Base-by-base conservation (phyloP, 1,140 invertebrate genomes). In the Heliconius hermathena region DNA sequence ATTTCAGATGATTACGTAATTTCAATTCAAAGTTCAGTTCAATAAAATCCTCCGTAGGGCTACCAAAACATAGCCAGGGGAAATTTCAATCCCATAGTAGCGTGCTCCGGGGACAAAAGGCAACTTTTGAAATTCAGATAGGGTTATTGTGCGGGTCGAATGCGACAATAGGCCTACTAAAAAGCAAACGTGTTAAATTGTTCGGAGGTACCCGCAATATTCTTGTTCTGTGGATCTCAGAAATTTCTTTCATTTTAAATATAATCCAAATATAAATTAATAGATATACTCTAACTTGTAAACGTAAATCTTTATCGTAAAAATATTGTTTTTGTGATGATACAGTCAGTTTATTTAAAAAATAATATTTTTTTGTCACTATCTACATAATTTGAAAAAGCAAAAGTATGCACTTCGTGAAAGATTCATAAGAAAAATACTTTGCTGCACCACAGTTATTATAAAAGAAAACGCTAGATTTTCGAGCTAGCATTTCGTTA, bases 11-110 rank as follows among this genome's bases (percentile, higher is more conserved):
- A 89, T 90, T 86, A 79, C 85, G 86, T 88, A 84, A 90, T 90
- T 90, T 88, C 85, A 85, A 90, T 91, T 90, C 87, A 90, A 90
- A 91, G 85, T 86, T 87, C 80, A 87, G 81, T 83, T 85, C 79
- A 76, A 88, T 49, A 71, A 79, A 57, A 77, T 76, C 66, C 38
- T 81, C 76, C 74, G 76, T 77, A 74, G 71, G 73, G 70, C 71
- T 77, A 60, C 78, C 72, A 82, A 84, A 87, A 85, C 77, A 80
- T 75, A 81, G 77, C 79, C 83, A 71, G 75, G 80, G 79, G 83
- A 83, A 82, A 88, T 87, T 82, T 82, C 76, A 81, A 79, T 73
- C 82, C 76, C 81, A 86, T 81, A 81, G 78, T 73, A 84, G 81
- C 81, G 49, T 74, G 54, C 79, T 76, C 79, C 8, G 57, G 74